Percentiles rank a stretch among this genome's conserved stretches.
Evolutionary conservation across 1,140 invertebrate species (phyloP).

Genomic region (Littorina saxatilis): DNA sequence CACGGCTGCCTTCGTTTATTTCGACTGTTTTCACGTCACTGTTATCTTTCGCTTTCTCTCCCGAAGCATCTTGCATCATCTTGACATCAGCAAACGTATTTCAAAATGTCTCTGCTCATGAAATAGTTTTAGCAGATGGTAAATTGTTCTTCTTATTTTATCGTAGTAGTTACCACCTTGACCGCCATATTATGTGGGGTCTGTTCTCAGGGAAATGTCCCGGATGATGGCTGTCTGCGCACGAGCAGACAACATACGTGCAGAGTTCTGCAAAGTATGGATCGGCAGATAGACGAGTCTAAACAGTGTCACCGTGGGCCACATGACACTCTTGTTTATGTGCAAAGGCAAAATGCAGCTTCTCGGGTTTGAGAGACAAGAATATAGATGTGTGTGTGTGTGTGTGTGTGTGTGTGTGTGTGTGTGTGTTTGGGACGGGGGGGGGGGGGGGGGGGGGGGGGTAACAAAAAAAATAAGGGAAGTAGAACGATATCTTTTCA

Average conservation of each 20-base stretch:
- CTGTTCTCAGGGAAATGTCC: conserved; percentile 52
- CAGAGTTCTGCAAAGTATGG: background rate
- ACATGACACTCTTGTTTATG: too few relatives aligned
- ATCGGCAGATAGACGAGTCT: too few relatives aligned
- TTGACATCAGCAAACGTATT: conserved; percentile 47
- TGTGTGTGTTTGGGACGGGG: too few relatives aligned
- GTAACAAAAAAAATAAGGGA: too few relatives aligned
- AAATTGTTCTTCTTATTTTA: conserved; percentile 54
- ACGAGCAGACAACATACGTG: conserved; percentile 59
- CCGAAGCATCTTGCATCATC: conserved; percentile 92
- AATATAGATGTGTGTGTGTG: too few relatives aligned
- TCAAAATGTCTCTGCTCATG: conserved; percentile 36
- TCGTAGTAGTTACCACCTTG: conserved; percentile 71
- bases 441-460: too few relatives aligned
- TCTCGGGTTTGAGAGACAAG: too few relatives aligned
- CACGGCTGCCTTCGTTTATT: conserved; percentile 64
- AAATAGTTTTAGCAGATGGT: conserved; percentile 41
- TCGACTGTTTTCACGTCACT: conserved; percentile 76
- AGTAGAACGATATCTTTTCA: too few relatives aligned
- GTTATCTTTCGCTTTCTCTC: conserved; percentile 84
- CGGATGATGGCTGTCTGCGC: conserved; percentile 69
- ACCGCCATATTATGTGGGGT: conserved; percentile 73
- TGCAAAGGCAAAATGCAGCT: too few relatives aligned
- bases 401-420: too few relatives aligned
- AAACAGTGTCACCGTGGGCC: too few relatives aligned